Conservation (phyloP, 2,113 vertebrate species). For the Brevimyrus niger region DNA sequence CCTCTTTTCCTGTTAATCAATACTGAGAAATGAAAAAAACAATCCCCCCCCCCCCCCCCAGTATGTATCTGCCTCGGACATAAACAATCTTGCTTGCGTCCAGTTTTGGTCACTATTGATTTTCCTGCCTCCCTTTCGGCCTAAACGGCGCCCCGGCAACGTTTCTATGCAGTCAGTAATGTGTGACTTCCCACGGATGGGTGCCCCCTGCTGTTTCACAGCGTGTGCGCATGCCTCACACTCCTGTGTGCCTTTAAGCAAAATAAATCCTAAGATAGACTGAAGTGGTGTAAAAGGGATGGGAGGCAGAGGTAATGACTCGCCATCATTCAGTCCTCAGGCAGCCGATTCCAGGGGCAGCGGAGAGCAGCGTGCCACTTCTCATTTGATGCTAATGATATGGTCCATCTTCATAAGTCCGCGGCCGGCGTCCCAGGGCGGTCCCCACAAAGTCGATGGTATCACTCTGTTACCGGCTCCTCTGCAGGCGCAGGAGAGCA, state of each 20-base stretch:
- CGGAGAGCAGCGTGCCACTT: neutral
- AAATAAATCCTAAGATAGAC: constrained; percentile 8
- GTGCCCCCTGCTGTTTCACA: neutral
- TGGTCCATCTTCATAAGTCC: constrained; percentile 18
- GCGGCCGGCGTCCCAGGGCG: neutral
- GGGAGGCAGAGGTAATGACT: constrained; percentile 5
- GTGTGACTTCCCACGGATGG: neutral
- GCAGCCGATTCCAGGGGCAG: neutral
- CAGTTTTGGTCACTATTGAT: neutral
- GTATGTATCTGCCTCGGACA: neutral
- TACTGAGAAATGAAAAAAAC: constrained; percentile 6
- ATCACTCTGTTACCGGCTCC: neutral
- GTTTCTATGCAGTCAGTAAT: neutral
- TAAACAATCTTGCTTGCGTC: neutral
- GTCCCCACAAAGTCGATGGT: neutral
- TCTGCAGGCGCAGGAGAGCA: neutral
- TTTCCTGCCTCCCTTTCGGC: neutral
- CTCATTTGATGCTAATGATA: constrained; percentile 17
- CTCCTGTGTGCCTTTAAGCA: neutral
- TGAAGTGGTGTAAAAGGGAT: neutral
- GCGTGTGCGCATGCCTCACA: neutral
- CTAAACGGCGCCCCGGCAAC: neutral
- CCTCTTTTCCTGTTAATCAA: constrained; percentile 16
- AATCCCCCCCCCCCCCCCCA: neutral
- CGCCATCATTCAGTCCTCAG: constrained; percentile 11